These are phyloP conservation scores for Scatophagus argus DNA, from an alignment of 2,113 vertebrate species.

Conservation along the genomic window DNA sequence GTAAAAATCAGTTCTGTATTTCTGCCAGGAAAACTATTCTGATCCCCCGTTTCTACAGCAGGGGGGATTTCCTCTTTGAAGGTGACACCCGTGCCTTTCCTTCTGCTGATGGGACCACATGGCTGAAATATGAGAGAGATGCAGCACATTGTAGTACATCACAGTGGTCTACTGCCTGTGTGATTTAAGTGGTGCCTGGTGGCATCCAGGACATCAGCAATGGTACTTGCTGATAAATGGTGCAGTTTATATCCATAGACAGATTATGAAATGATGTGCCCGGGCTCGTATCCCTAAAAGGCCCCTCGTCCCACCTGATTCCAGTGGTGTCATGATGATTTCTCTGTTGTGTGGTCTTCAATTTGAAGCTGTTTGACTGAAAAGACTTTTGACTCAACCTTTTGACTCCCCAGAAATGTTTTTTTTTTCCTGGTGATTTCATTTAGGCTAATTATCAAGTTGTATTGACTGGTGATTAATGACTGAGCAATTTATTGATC, in stretches of 20 bases:
- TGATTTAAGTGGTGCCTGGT: constrained; percentile 49
- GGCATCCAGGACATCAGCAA: constrained; percentile 4
- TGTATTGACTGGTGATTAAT: neutral
- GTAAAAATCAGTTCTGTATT: neutral
- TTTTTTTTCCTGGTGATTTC: neutral
- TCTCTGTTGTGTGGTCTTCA: constrained; percentile 4
- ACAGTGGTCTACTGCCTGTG: constrained; percentile 20
- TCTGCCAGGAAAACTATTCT: constrained; percentile 23
- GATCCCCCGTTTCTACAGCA: constrained; percentile 33
- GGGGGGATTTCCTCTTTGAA: constrained; percentile 49
- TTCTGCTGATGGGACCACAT: constrained; percentile 51
- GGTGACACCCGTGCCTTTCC: constrained; percentile 40
- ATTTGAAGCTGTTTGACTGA: neutral
- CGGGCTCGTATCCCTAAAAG: neutral
- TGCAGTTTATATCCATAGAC: constrained; percentile 12
- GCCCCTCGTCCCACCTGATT: neutral
- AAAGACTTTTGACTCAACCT: neutral
- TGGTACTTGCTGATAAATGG: constrained; percentile 29
- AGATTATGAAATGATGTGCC: constrained; percentile 43
- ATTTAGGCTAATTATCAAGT: neutral
- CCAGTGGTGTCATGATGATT: neutral
- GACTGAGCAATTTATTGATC: constrained; percentile 9
- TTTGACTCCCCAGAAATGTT: neutral
- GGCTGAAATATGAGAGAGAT: constrained; percentile 32
- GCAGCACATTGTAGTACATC: constrained; percentile 41